phyloP scores from a whole-genome alignment of 2,888 invertebrate genomes.

The Serrognathus titanus region DNA sequence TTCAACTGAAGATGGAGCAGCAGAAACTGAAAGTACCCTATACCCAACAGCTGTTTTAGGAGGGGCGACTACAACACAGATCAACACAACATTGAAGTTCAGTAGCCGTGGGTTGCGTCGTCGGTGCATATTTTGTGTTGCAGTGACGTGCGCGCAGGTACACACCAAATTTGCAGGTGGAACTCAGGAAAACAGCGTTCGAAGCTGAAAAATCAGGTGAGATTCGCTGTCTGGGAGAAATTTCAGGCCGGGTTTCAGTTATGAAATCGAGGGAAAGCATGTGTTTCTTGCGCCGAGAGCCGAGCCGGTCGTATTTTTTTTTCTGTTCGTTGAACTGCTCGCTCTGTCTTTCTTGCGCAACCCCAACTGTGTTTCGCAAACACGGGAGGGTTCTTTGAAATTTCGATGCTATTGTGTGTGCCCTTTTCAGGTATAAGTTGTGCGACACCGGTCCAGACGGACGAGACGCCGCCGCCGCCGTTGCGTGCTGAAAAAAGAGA shows the following conservation, averaged over 20 bases:
- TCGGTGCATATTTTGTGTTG: constrained; percentile 12
- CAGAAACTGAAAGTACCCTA: too few relatives aligned
- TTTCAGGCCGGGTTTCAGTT: constrained; percentile 30
- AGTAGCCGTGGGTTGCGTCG: constrained; percentile 7
- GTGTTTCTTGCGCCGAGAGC: constrained; percentile 10
- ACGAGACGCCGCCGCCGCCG: too few relatives aligned
- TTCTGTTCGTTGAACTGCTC: not conserved
- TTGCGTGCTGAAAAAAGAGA: too few relatives aligned
- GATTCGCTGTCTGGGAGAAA: constrained; percentile 20
- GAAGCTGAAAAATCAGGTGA: constrained; percentile 27
- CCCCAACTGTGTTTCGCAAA: too few relatives aligned
- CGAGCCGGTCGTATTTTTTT: constrained; percentile 15
- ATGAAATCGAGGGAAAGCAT: constrained; percentile 26
- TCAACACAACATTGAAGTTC: constrained; percentile 15
- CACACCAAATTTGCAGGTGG: constrained; percentile 9
- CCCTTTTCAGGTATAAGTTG: too few relatives aligned
- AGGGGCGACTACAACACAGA: constrained; percentile 31
- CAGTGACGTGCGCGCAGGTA: constrained; percentile 10
- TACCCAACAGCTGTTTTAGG: constrained; percentile 37
- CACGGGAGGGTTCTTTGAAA: too few relatives aligned
- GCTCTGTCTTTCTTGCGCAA: too few relatives aligned
- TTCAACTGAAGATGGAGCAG: too few relatives aligned
- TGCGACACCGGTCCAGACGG: too few relatives aligned
- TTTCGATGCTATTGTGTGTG: too few relatives aligned
- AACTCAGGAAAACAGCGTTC: constrained; percentile 8